Conservation (phyloP, 1,140 invertebrate species). For the Asbolus verrucosus region DNA sequence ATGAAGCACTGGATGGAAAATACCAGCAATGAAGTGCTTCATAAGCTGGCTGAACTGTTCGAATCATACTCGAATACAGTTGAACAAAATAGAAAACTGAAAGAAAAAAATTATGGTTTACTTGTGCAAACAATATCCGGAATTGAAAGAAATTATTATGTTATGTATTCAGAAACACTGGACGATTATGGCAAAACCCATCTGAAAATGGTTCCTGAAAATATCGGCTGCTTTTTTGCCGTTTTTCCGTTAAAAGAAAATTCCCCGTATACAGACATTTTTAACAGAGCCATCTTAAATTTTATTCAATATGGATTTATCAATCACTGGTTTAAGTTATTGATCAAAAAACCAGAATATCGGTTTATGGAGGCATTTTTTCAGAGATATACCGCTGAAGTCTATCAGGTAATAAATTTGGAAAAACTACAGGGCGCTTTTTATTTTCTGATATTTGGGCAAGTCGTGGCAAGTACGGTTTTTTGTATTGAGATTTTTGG, state of each 20-base stretch:
- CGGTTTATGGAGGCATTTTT: constrained; percentile 18
- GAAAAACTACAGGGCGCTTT: constrained; percentile 2
- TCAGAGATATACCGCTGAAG: background rate
- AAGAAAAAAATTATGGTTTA: background rate
- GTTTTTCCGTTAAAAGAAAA: constrained; percentile 19
- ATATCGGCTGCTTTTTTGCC: background rate
- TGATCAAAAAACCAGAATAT: background rate
- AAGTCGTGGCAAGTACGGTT: background rate
- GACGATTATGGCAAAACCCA: constrained; percentile 17
- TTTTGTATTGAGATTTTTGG: constrained; percentile 7
- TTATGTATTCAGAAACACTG: constrained; percentile 19
- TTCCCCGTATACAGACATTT: constrained; percentile 1
- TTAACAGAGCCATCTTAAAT: background rate
- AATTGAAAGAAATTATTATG: constrained; percentile 9
- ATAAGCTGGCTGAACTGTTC: constrained; percentile 16
- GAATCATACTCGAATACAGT: background rate
- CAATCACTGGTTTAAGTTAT: constrained; percentile 25
- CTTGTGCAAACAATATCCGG: constrained; percentile 4
- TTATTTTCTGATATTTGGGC: too few species aligned
- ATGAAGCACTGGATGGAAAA: constrained; percentile 29
- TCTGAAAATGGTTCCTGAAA: constrained; percentile 13
- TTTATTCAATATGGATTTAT: constrained; percentile 29
- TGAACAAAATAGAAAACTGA: constrained; percentile 8
- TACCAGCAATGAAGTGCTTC: background rate
- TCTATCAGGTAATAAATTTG: constrained; percentile 7